Conservation (phyloP, 30 jellyfish, hydroid and myxozoan genomes). For the Pseudorhiza aurosa region DNA sequence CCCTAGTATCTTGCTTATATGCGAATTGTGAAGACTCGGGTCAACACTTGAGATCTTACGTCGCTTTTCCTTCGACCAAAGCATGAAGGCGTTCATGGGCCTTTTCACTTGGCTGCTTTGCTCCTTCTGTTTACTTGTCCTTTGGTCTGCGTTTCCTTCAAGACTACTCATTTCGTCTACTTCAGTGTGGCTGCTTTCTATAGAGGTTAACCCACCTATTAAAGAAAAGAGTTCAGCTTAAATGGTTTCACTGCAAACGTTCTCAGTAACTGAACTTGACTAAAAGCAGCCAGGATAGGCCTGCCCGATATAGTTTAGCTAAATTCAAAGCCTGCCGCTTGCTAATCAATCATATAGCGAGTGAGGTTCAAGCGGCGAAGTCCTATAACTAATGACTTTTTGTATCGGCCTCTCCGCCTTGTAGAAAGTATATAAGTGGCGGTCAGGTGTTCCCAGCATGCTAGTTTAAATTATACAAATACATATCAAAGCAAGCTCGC, state of each 20-base stretch:
- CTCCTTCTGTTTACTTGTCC: not conserved
- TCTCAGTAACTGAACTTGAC: too few relatives aligned
- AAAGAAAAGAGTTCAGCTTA: too few relatives aligned
- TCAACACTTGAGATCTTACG: slow-evolving; percentile 75
- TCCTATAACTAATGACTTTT: slow-evolving; percentile 13
- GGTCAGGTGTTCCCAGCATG: slow-evolving; percentile 62
- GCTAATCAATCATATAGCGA: slow-evolving; percentile 2
- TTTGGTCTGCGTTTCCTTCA: too few relatives aligned
- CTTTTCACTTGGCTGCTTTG: slow-evolving; percentile 48
- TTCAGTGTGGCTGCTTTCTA: slow-evolving; percentile 3
- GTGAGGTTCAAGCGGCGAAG: slow-evolving; percentile 51
- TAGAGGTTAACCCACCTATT: too few relatives aligned
- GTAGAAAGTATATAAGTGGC: slow-evolving; percentile 26
- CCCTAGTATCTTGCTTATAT: slow-evolving; percentile 79
- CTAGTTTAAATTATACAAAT: slow-evolving; percentile 26
- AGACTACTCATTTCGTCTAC: not conserved
- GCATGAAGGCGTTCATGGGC: slow-evolving; percentile 94
- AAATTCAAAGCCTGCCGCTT: slow-evolving; percentile 21
- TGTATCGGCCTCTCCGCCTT: slow-evolving; percentile 39
- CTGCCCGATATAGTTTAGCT: not conserved
- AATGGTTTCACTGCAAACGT: too few relatives aligned
- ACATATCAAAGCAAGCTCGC: slow-evolving; percentile 6
- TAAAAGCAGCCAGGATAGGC: not conserved
- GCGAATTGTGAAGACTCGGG: slow-evolving; percentile 88
- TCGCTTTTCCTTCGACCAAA: slow-evolving; percentile 84